Evolutionary conservation across 23 tunicate genomes (phyloP).

Genomic region (Botrylloides violaceus): DNA sequence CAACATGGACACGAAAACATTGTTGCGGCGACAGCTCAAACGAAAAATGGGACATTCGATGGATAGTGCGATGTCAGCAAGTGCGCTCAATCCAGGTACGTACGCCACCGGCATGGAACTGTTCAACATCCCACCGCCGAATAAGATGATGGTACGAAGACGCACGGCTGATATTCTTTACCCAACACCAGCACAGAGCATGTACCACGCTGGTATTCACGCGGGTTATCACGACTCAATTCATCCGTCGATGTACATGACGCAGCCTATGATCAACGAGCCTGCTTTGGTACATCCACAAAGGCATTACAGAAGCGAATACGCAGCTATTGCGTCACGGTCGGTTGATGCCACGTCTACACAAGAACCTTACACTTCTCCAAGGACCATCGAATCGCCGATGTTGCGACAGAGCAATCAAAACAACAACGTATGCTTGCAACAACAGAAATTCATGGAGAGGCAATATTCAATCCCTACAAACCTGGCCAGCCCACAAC

Average conservation of each 20-base stretch:
- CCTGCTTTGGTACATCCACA: constrained; percentile 18
- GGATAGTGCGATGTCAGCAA: constrained; percentile 35
- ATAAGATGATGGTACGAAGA: constrained; percentile 53
- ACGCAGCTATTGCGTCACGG: constrained; percentile 68
- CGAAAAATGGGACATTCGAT: constrained; percentile 60
- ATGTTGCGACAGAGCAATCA: constrained; percentile 64
- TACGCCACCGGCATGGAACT: constrained; percentile 55
- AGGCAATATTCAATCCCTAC: neutral
- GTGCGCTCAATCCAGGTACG: constrained; percentile 18
- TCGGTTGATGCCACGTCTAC: constrained; percentile 33
- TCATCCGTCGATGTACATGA: constrained; percentile 28
- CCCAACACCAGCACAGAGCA: constrained; percentile 36
- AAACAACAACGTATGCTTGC: constrained; percentile 63
- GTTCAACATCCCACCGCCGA: constrained; percentile 47
- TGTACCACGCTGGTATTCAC: constrained; percentile 74
- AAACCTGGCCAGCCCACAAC: constrained; percentile 27
- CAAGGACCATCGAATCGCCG: constrained; percentile 25
- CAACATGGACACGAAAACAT: constrained; percentile 62
- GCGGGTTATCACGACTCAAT: constrained; percentile 53
- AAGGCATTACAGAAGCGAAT: constrained; percentile 66
- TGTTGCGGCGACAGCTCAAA: constrained; percentile 74
- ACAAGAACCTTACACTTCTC: constrained; percentile 24
- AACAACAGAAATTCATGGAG: neutral
- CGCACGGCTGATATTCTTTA: constrained; percentile 65
- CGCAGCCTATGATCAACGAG: constrained; percentile 19